Percentiles rank a stretch among this genome's conserved stretches.
These are phyloP conservation scores for Dicyrtoma fusca DNA, from an alignment of 2,888 invertebrate species.

Conservation along the genomic window DNA sequence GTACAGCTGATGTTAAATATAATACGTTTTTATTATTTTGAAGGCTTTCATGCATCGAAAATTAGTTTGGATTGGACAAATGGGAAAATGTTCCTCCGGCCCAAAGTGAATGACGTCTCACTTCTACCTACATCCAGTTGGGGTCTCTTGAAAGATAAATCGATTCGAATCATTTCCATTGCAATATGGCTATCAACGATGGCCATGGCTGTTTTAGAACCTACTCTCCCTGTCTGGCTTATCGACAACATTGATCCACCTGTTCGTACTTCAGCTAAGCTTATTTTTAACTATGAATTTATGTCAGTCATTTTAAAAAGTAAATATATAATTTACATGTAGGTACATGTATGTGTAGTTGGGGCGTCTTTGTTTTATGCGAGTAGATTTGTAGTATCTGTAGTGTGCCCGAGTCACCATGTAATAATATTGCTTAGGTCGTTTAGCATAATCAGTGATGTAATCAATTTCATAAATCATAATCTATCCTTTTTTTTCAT, in stretches of 20 bases:
- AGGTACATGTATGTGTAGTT: not conserved
- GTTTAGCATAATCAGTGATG: not conserved
- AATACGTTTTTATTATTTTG: no score
- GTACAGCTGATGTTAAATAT: no score
- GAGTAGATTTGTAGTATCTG: not conserved
- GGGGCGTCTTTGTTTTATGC: not conserved
- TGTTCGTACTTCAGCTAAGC: constrained; percentile 59
- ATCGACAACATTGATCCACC: constrained; percentile 69
- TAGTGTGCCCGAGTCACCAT: no score
- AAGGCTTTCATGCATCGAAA: constrained; percentile 27
- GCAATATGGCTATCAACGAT: constrained; percentile 78
- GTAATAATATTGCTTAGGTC: not conserved
- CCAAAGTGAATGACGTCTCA: constrained; percentile 16
- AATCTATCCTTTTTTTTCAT: not conserved
- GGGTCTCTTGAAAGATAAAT: constrained; percentile 46
- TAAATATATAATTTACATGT: not conserved
- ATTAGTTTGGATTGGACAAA: constrained; percentile 25
- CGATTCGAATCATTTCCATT: constrained; percentile 60
- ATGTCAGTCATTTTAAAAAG: not conserved
- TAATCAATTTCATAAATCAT: no score
- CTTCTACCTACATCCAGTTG: constrained; percentile 34
- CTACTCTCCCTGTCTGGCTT: constrained; percentile 81
- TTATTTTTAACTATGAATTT: not conserved
- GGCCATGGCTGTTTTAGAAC: constrained; percentile 80
- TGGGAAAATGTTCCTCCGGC: not conserved